Base-by-base conservation (phyloP, 2,113 vertebrate species). In the Orthonyx spaldingii region DNA sequence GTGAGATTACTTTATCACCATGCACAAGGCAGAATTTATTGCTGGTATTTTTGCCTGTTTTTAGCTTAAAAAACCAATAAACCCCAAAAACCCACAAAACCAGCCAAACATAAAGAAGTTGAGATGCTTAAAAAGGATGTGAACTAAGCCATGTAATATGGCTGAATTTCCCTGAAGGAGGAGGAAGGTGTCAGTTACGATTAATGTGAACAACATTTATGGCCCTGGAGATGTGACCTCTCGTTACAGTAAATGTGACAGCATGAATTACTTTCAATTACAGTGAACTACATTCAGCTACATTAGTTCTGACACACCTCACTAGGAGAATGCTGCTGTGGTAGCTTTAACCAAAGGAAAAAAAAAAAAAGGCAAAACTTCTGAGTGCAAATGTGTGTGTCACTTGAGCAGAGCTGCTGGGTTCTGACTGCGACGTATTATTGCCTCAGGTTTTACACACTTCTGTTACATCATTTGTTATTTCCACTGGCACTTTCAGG, bases 251-350 rank as follows among this genome's bases (percentile, higher is more conserved):
- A 94, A 94, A 98, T 97, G 95, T 98, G 98, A 98, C 98, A 98
- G 92, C 87, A 95, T 80, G 94, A 97, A 98, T 98, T 98, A 98
- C 95, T 97, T 98, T 98, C 97, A 98, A 32, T 98, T 98, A 97
- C 70, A 26, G 84, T 97, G 96, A 97, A 91, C 92, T 94, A 70
- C 87, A 92, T 93, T 96, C 92, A 84, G 80, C 93, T 95, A 28
- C 93, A 78, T 94, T 94, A 76, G 78, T 96, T 94, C 85, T 95
- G 49, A 89, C 90, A 96, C 85, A 97, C 96, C 94, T 98, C 93
- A 59, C 70, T 96, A 84, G 94, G 91, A 96, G 78, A 79, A 89
- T 92, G 87, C 72, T 93, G 94, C 84, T 96, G 87, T 92, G 85
- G 85, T 93, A 53, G 83, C 74, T 89, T 93, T 78, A 95, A 89